Evolutionary conservation across 1,140 invertebrate species (phyloP).

Genomic region (Lepidurus packardi): DNA sequence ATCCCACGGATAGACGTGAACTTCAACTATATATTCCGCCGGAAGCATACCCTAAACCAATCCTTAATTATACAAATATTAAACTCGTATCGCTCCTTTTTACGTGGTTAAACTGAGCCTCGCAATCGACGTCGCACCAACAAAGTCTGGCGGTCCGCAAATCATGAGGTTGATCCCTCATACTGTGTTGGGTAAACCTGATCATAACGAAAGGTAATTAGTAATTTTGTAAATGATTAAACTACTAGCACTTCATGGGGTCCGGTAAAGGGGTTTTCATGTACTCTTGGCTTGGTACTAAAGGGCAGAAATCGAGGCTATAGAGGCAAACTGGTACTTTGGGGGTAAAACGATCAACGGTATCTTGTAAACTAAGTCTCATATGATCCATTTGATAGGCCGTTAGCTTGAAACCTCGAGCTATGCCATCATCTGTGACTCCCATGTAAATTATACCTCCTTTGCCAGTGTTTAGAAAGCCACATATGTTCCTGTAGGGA

Average conservation of each 20-base stretch:
- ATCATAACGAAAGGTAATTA: background rate
- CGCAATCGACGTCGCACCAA: slow-evolving; percentile 25
- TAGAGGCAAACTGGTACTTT: background rate
- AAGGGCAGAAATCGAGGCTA: background rate
- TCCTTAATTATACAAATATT: background rate
- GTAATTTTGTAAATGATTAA: background rate
- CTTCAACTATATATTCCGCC: slow-evolving; percentile 23
- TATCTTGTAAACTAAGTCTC: slow-evolving; percentile 40
- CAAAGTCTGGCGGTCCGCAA: slow-evolving; percentile 4
- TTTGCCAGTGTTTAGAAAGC: slow-evolving; percentile 44
- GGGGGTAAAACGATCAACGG: slow-evolving; percentile 19
- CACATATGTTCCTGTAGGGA: slow-evolving; percentile 43
- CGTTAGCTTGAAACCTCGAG: slow-evolving; percentile 42
- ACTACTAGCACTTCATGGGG: background rate
- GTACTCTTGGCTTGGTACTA: background rate
- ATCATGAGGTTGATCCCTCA: background rate
- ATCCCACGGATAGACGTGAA: slow-evolving; percentile 26
- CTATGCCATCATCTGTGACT: slow-evolving; percentile 42
- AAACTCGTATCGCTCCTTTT: background rate
- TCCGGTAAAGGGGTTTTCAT: background rate
- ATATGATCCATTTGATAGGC: slow-evolving; percentile 45
- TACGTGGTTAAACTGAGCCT: slow-evolving; percentile 19
- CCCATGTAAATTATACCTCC: slow-evolving; percentile 45
- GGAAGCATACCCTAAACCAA: slow-evolving; percentile 24
- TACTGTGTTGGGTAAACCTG: background rate